phyloP scores from a whole-genome alignment of 2,797 vertebrate genomes.

The Hydrophis major region DNA sequence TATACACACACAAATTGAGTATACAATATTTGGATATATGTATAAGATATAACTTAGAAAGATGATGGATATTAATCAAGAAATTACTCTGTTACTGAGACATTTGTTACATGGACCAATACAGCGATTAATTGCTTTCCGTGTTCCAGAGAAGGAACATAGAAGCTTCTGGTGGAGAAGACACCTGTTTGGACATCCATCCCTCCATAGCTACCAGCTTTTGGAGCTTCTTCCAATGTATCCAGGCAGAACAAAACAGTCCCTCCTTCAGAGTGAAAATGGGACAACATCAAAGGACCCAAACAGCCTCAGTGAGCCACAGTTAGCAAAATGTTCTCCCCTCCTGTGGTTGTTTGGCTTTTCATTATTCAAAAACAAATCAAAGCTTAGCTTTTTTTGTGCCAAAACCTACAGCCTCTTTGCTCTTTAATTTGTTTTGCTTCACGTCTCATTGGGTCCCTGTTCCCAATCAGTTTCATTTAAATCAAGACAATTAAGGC shows the following conservation, averaged over 20 bases:
- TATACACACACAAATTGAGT: neutral
- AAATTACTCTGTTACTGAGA: neutral
- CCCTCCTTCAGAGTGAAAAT: neutral
- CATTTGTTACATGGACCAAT: neutral
- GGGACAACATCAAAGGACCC: neutral
- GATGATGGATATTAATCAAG: neutral
- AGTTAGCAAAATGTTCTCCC: neutral
- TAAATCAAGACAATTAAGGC: slow-evolving; percentile 29
- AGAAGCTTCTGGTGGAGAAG: neutral
- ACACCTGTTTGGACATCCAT: too few relatives aligned
- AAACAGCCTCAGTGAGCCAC: too few relatives aligned
- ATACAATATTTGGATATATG: neutral
- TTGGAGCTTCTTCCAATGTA: neutral
- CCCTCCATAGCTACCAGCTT: neutral
- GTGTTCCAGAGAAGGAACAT: too few relatives aligned
- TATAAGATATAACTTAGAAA: neutral
- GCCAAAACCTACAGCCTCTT: neutral
- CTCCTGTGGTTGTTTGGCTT: neutral
- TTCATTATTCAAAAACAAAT: neutral
- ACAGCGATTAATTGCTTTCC: neutral
- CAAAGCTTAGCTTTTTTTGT: neutral
- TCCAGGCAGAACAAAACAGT: neutral
- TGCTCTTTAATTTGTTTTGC: slow-evolving; percentile 10
- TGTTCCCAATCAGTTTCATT: slow-evolving; percentile 26
- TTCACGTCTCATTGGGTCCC: slow-evolving; percentile 19